Evolutionary conservation across 1,140 invertebrate genomes (phyloP), one percentile per base, ranked within the genome.

Genomic region (Mylabris phalerata): DNA sequence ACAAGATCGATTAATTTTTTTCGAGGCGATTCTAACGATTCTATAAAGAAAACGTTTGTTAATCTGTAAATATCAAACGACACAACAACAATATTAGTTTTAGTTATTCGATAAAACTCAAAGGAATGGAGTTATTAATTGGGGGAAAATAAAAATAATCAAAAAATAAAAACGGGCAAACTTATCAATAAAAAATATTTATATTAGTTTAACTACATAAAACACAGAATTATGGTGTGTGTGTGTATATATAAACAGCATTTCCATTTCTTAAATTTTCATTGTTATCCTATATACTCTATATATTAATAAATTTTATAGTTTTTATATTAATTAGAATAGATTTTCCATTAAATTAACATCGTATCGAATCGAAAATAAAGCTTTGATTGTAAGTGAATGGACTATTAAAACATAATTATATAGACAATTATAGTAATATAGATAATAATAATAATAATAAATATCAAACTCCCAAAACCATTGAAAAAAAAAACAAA

Each of bases 191-290:
- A 60, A 63, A 63, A 60, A 63, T 47, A 41, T 56, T 52, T 39
- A 45, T 57, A 60, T 63, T 63, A 63, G 62, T 54, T 59, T 59
- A 63, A 63, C 59, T 50, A 59, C 61, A 62, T 40, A 55, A 41
- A 55, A 57, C 32, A 57, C 32, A 32, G 4, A 32, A 32, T 32
- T 32, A 32, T 32, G 32, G 19, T 19, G 19, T 19, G 19, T 19
- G 19, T 19, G 46, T 19, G 19, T 49, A 60, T 45, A 63, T 48
- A 63, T 63, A 63, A 60, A 63, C 61, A 63, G 58, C 56, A 32
- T 5, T 32, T 32, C 7, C 32, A 32, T 32, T 32, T 32, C 4
- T 32, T 32, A 32, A 13, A 19, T 19, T 19, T 32, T 32, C 32
- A 32, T 32, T 32, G 4, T 32, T 32, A 19, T 19, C 19, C 19